Evolutionary conservation across 2,113 vertebrate species (phyloP), one percentile per base, ranked within the genome.

Genomic region (Paradoxurus hermaphroditus): DNA sequence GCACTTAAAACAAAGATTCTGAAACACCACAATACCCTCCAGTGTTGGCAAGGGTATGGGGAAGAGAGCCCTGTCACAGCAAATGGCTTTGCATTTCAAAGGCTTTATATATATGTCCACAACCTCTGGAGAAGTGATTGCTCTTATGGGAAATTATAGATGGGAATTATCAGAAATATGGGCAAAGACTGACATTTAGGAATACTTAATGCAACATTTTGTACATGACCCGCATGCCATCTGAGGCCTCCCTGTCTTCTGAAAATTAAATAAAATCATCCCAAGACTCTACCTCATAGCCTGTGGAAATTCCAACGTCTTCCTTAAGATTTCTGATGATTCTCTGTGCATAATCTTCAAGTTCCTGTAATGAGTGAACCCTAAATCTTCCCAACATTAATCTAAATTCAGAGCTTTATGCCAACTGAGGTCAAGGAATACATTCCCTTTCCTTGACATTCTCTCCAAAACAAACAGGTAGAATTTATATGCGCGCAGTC

Each of bases 161-260:
- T 41, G 72, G 72, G 44, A 86, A 95, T 97, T 85, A 97, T 95
- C 91, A 97, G 96, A 97, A 98, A 96, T 96, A 81, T 1, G 8
- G 84, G 39, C 56, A 85, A 84, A 96, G 94, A 97, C 0, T 90
- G 94, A 90, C 96, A 95, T 95, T 97, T 93, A 87, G 86, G 97
- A 96, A 96, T 70, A 94, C 34, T 81, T 92, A 87, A 85, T 86
- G 88, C 53, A 81, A 79, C 44, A 70, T 95, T 95, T 88, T 87
- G n/a, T 92, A 87, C 93, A 65, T 81, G 63, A 39, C 53, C 81
- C 27, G 70, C 36, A 67, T 77, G 78, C 75, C 59, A 89, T 78
- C 34, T 15, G 36, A 97, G 49, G 95, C n/a, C 62, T 92, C 96
- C 23, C 10, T 90, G 72, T 78, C 85, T 90, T 95, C 65, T 86